Conservation (phyloP, 2,797 vertebrate genomes). For the Hydrophis major region DNA sequence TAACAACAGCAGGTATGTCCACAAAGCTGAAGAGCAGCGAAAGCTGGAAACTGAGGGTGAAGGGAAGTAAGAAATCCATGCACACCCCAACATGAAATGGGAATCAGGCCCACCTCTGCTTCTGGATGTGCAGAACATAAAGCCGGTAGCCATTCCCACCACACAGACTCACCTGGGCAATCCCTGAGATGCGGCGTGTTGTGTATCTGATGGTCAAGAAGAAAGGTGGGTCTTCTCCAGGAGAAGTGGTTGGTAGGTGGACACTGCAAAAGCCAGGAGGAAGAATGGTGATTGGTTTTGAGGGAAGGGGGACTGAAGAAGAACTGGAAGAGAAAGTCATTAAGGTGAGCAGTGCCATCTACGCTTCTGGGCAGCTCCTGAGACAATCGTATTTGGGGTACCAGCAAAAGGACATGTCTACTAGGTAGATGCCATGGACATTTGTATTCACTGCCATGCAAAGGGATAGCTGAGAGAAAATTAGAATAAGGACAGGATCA, state of each 20-base stretch:
- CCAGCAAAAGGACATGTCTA: not conserved
- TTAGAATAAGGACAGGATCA: not conserved
- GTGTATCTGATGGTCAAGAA: slow-evolving; percentile 41
- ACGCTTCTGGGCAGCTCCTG: not conserved
- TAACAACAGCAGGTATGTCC: not conserved
- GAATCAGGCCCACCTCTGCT: not conserved
- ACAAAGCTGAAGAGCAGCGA: not conserved
- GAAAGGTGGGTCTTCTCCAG: slow-evolving; percentile 49
- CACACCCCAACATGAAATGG: not conserved
- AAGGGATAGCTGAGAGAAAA: not conserved
- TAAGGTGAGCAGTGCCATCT: slow-evolving; percentile 61
- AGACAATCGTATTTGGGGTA: not conserved
- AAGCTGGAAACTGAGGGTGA: not conserved
- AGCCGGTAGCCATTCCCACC: not conserved
- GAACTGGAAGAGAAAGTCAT: slow-evolving; percentile 61
- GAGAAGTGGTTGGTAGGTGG: slow-evolving; percentile 37
- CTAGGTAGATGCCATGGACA: not conserved
- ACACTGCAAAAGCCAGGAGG: slow-evolving; percentile 28
- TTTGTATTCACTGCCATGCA: not conserved
- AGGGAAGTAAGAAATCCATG: not conserved
- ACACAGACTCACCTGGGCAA: not conserved
- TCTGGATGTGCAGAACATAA: not conserved
- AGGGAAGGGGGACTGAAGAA: slow-evolving; percentile 28
- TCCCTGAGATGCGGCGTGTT: not conserved
- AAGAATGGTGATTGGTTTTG: not conserved